Evolutionary conservation across 1,140 invertebrate species (phyloP), one percentile per base, ranked within the genome.

Genomic region (Cyclargus thomasi): DNA sequence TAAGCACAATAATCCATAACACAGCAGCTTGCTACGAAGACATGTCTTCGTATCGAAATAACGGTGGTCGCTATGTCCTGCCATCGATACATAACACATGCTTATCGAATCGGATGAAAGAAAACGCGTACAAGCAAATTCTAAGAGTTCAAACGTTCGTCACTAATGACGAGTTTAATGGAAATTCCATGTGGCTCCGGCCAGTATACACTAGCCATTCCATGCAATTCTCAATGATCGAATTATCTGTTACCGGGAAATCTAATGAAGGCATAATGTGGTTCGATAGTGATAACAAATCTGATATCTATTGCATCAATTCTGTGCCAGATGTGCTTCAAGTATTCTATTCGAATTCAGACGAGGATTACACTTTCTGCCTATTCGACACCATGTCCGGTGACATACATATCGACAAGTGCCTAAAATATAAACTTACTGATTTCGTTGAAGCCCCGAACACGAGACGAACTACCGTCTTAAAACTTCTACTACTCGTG

Each of bases 281-380:
- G 87, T 90, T 75, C 73, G 74, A 80, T n/a, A 77, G 79, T 0
- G 63, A 69, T 5, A 85, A 78, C 72, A 75, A 73, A 11, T 67
- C 75, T 23, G 76, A 84, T 73, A 39, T 88, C 14, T 84, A 79
- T 65, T 90, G 87, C 65, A 62, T 86, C 8, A 79, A 77, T 22
- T 68, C 39, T 17, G 67, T 86, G 21, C 84, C 87, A 5, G 66
- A 70, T n/a, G 62, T 74, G 53, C 71, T 89, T 57, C 78, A 74
- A 59, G 62, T 89, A 18, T 86, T 80, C 62, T 76, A 86, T 39
- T 55, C 79, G 1, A 78, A 88, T 35, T 21, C 76, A 8, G 67
- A 71, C 2, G 72, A 73, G 57, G 4, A 71, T 18, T 81, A 88
- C 72, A 81, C 83, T 63, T 81, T 91, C 83, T 80, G 89, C 76